These are phyloP conservation scores for Bombylius discolor DNA, from an alignment of 2,888 invertebrate genomes.

Conservation along the genomic window DNA sequence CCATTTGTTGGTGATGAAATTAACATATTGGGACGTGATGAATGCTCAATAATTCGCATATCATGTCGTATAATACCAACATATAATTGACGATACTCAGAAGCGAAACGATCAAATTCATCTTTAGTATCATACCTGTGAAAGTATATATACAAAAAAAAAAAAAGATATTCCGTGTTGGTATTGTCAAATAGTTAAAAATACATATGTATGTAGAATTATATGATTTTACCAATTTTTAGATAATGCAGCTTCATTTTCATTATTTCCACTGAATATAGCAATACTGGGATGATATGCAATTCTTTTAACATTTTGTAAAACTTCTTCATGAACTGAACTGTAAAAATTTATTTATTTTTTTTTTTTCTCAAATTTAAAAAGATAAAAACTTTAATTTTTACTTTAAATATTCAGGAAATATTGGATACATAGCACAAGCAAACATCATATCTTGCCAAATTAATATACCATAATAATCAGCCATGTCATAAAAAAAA, in stretches of 20 bases:
- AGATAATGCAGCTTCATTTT: slow-evolving; percentile 81
- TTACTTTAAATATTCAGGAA: slow-evolving; percentile 52
- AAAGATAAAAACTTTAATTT: not conserved
- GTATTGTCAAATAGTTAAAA: not conserved
- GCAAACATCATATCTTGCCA: slow-evolving; percentile 99
- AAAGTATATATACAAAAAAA: slow-evolving; percentile 8
- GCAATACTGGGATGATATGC: slow-evolving; percentile 78
- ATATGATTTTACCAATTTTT: slow-evolving; percentile 53
- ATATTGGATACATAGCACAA: slow-evolving; percentile 83
- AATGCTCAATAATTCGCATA: slow-evolving; percentile 22
- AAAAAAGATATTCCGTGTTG: too few species aligned
- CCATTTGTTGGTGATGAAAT: slow-evolving; percentile 91
- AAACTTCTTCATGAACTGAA: slow-evolving; percentile 61
- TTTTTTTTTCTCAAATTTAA: not conserved
- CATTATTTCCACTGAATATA: slow-evolving; percentile 92
- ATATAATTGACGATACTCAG: slow-evolving; percentile 75
- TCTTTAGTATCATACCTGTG: slow-evolving; percentile 42
- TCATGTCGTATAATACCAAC: slow-evolving; percentile 59
- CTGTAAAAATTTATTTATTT: slow-evolving; percentile 25
- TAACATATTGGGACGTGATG: slow-evolving; percentile 38
- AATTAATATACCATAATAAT: slow-evolving; percentile 78
- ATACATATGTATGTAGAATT: not conserved
- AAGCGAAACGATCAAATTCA: slow-evolving; percentile 44
- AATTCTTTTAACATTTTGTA: slow-evolving; percentile 67
- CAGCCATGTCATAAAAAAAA: slow-evolving; percentile 75